Base-by-base conservation (phyloP, 2,888 invertebrate species). In the Allolobophora icterica region DNA sequence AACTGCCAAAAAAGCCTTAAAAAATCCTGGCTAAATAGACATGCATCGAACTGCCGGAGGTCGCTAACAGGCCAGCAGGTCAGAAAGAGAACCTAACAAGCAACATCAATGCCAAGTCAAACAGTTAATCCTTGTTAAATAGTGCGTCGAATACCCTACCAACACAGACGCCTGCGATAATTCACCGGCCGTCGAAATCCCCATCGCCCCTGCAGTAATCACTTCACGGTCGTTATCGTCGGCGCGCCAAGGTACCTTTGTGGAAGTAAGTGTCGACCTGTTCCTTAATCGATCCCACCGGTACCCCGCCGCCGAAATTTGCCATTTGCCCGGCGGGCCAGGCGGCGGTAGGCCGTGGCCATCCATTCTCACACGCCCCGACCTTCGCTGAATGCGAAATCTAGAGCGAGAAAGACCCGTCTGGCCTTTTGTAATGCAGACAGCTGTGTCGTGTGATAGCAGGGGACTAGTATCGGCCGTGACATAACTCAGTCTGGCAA, bases 111-210 rank as follows among this genome's bases (percentile, higher is more conserved):
- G 71, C 71, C 71, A 71, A n/a, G 71, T 71, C 13, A 8, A 17
- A n/a, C 71, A 71, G 71, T 71, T n/a, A 71, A 71, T 71, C 71
- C n/a, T 71, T 71, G 71, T n/a, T n/a, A n/a, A 71, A 71, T 71
- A 71, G 71, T 30, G 71, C n/a, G 8, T 71, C 6, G 71, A 71
- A 30, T 8, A n/a, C 71, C 71, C n/a, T 2, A n/a, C 71, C n/a
- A 71, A 71, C 30, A 71, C 71, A 71, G 71, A 71, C 71, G n/a
- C n/a, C 30, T 21, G 13, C 8, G 45, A 45, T 45, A n/a, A 45
- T 45, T 52, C 52, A 52, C 11, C 1, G 8, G n/a, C 71, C 1
- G 71, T 3, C 71, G 71, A n/a, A 71, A n/a, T n/a, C 71, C 71
- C 71, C 30, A 71, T 8, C 5, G 71, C 71, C 71, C 1, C n/a